Percentiles rank a stretch among this genome's conserved stretches.
phyloP scores from a whole-genome alignment of 2,888 invertebrate species.

The Teleiodes luculella region DNA sequence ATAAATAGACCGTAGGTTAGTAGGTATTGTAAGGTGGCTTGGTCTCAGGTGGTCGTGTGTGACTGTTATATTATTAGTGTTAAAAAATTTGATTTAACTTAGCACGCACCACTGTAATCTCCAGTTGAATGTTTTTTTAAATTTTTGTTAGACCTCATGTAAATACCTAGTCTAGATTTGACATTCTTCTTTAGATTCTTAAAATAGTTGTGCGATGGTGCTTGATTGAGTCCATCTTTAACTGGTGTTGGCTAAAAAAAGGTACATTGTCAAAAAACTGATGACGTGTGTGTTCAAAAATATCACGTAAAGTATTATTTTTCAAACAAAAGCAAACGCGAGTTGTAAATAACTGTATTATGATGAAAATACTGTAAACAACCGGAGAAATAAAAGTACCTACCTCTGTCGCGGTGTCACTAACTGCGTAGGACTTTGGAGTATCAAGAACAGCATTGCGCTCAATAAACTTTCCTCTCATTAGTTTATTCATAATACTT shows the following conservation, averaged over 20 bases:
- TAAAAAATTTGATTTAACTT: too few species aligned
- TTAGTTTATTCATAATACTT: conserved; percentile 52
- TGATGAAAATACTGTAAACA: neutral
- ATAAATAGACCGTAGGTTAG: too few species aligned
- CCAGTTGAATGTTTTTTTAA: neutral
- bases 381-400: neutral
- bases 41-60: too few species aligned
- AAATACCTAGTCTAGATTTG: neutral
- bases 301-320: too few species aligned
- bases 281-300: too few species aligned
- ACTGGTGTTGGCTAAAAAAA: neutral
- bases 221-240: neutral
- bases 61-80: too few species aligned
- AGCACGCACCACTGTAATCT: neutral
- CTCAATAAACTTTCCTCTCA: conserved; percentile 37
- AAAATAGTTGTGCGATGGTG: neutral
- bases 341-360: too few species aligned
- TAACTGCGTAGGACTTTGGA: conserved; percentile 32
- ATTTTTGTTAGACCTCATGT: neutral
- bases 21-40: too few species aligned
- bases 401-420: conserved; percentile 56
- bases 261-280: too few species aligned
- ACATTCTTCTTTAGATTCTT: neutral
- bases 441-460: conserved; percentile 22
- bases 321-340: too few species aligned